Evolutionary conservation across 2,113 vertebrate species (phyloP).

Genomic region (Myxocyprinus asiaticus): DNA sequence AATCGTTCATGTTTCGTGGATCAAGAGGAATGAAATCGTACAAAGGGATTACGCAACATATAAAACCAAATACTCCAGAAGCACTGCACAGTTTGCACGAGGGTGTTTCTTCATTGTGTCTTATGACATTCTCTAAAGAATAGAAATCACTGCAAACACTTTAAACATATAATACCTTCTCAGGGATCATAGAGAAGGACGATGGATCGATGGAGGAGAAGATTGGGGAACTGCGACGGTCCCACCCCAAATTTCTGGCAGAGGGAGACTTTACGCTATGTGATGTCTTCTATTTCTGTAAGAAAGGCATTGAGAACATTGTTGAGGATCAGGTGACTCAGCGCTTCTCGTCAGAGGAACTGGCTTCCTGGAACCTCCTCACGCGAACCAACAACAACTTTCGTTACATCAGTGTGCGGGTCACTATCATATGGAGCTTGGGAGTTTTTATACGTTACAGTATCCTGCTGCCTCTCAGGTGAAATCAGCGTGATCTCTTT

Average conservation of each 20-base stretch:
- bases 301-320: conserved; percentile 90
- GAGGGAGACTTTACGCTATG: conserved; percentile 83
- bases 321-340: conserved; percentile 94
- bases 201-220: conserved; percentile 86
- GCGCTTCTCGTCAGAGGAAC: conserved; percentile 94
- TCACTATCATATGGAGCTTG: conserved; percentile 89
- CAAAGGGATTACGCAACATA: background rate
- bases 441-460: conserved; percentile 89
- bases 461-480: conserved; percentile 90
- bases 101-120: too few species aligned
- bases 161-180: too few species aligned
- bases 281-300: conserved; percentile 89
- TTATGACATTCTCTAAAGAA: background rate
- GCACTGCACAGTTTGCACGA: background rate
- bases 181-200: conserved; percentile 90
- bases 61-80: background rate
- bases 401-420: conserved; percentile 85
- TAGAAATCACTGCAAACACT: background rate
- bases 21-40: conserved; percentile 2
- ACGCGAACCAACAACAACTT: conserved; percentile 95
- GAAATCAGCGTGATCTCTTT: conserved; percentile 44
- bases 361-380: conserved; percentile 96
- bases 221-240: conserved; percentile 73
- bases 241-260: conserved; percentile 42
- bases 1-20: background rate